Evolutionary conservation across 2,113 vertebrate genomes (phyloP).

Genomic region (Loxodonta africana): DNA sequence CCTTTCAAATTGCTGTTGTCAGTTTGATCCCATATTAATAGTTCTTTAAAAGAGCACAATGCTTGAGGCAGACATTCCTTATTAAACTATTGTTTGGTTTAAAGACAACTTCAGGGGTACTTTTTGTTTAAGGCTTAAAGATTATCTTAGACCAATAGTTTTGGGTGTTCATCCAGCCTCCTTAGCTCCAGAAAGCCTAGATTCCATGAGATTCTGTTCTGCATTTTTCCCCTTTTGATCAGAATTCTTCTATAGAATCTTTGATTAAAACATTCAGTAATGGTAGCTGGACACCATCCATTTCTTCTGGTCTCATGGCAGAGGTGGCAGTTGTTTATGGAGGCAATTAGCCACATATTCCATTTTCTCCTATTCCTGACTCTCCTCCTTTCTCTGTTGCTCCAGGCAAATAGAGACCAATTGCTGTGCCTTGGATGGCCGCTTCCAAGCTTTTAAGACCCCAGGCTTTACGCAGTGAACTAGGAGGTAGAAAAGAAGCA

Average conservation of each 20-base stretch:
- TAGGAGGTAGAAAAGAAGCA: background rate
- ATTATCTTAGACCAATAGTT: background rate
- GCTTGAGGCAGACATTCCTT: background rate
- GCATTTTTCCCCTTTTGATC: background rate
- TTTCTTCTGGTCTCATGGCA: background rate
- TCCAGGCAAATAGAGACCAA: background rate
- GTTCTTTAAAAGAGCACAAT: background rate
- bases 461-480: background rate
- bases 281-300: background rate
- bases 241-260: background rate
- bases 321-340: too few relatives aligned
- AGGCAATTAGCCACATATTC: background rate
- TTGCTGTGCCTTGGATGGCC: background rate
- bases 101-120: background rate
- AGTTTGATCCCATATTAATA: background rate
- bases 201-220: background rate
- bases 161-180: background rate
- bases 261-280: too few relatives aligned
- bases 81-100: background rate
- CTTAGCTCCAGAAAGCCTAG: background rate
- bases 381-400: background rate
- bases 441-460: background rate
- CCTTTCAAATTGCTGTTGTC: background rate
- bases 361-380: background rate
- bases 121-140: background rate